A percentile compares a stretch with the other conserved stretches of the same genome.
Conservation (phyloP, 2,797 vertebrate genomes). For the Channallabes apus region DNA sequence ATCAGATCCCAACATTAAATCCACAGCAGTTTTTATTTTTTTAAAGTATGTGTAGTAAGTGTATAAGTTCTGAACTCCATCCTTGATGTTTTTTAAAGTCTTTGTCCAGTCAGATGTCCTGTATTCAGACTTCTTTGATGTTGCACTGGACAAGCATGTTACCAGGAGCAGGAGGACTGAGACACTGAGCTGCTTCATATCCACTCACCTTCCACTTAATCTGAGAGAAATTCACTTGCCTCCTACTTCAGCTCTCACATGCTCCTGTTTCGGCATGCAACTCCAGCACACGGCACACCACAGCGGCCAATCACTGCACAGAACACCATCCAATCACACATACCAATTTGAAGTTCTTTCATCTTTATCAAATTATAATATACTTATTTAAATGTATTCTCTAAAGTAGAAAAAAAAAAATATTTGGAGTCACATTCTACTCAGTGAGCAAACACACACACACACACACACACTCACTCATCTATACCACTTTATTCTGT, state of each 20-base stretch:
- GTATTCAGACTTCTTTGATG: slow-evolving; percentile 62
- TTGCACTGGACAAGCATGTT: slow-evolving; percentile 22
- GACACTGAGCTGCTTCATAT: slow-evolving; percentile 9
- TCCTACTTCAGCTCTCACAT: background rate
- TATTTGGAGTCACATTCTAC: too few relatives aligned
- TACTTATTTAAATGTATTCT: too few relatives aligned
- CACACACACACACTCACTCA: too few relatives aligned
- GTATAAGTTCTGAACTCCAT: slow-evolving; percentile 91
- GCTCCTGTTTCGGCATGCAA: background rate
- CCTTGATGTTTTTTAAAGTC: slow-evolving; percentile 89
- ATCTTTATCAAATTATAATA: too few relatives aligned
- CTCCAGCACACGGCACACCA: background rate
- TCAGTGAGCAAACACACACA: too few relatives aligned
- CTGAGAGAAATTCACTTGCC: too few relatives aligned
- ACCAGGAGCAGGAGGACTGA: slow-evolving; percentile 46
- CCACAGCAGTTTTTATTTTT: slow-evolving; percentile 81
- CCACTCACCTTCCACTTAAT: background rate
- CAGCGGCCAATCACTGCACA: background rate
- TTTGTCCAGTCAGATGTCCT: slow-evolving; percentile 88
- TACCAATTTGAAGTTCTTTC: too few relatives aligned
- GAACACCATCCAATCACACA: background rate
- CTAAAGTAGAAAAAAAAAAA: too few relatives aligned
- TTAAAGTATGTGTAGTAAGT: slow-evolving; percentile 63
- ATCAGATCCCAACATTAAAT: slow-evolving; percentile 89
- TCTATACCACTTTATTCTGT: too few relatives aligned